Percentiles rank a stretch among this genome's conserved stretches.
Conservation (phyloP, 2,797 vertebrate species). For the Sebastes iracundus region DNA sequence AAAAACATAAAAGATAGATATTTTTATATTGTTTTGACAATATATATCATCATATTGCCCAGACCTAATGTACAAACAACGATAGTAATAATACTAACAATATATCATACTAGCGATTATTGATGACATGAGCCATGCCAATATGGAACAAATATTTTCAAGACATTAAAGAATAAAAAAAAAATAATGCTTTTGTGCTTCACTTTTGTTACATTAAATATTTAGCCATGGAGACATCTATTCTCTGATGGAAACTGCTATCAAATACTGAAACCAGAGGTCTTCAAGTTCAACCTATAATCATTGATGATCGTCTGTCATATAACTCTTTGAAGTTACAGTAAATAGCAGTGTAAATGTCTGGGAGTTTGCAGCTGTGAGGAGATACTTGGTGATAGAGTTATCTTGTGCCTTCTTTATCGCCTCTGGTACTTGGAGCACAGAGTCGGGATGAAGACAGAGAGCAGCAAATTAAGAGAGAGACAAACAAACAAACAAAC, state of each 20-base stretch:
- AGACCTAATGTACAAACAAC: not conserved
- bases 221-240: not conserved
- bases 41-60: no score
- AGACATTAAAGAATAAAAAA: not conserved
- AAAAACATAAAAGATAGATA: no score
- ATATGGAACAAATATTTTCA: not conserved
- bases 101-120: not conserved
- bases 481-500: constrained; percentile 2
- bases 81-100: not conserved
- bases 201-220: not conserved
- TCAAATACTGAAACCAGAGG: not conserved
- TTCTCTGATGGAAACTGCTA: not conserved
- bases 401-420: constrained; percentile 22
- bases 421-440: not conserved
- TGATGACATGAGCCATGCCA: not conserved
- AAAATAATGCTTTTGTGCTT: not conserved
- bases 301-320: not conserved
- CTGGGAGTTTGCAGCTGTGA: constrained; percentile 2
- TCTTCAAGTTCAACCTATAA: not conserved
- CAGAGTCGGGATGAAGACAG: not conserved
- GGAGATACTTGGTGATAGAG: constrained; percentile 5
- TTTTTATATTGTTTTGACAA: no score
- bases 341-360: constrained; percentile 1
- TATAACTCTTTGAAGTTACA: constrained; percentile 7
- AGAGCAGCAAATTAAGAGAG: not conserved